Percentiles rank a stretch among this genome's conserved stretches.
Evolutionary conservation across 2,888 invertebrate genomes (phyloP).

Genomic region (Rhagonycha fulva): DNA sequence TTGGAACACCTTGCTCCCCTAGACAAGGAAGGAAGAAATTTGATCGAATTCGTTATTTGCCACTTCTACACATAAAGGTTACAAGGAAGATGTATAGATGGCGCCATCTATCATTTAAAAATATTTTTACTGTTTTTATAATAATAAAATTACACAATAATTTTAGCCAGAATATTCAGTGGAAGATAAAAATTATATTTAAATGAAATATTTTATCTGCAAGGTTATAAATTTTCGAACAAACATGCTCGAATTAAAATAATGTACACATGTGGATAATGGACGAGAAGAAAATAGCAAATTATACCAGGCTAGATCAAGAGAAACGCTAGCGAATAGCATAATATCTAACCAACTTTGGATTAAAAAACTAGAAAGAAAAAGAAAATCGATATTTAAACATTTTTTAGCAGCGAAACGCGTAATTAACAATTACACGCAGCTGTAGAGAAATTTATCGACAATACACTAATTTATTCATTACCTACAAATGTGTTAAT

Average conservation of each 20-base stretch:
- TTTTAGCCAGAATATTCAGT: neutral
- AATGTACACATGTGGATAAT: neutral
- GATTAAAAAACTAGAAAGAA: neutral
- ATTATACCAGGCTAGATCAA: neutral
- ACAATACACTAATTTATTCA: neutral
- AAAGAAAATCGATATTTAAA: neutral
- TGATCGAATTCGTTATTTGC: neutral
- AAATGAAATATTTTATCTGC: neutral
- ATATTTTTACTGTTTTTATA: neutral
- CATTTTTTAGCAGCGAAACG: neutral
- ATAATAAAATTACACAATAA: neutral
- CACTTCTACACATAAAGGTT: neutral
- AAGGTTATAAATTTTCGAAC: neutral
- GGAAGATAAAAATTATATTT: neutral
- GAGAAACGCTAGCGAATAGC: neutral
- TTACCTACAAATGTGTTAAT: neutral
- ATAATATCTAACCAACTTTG: neutral
- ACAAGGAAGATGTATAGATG: neutral
- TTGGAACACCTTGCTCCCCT: conserved; percentile 84
- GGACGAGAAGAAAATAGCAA: neutral
- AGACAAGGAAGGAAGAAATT: conserved; percentile 73
- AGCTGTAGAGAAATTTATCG: neutral
- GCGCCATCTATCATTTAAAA: conserved; percentile 9
- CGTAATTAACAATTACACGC: neutral
- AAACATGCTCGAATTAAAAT: neutral